Percentiles rank a stretch among this genome's conserved stretches.
phyloP scores from a whole-genome alignment of 2,797 vertebrate species.

The Neosilurus hyrtlii region DNA sequence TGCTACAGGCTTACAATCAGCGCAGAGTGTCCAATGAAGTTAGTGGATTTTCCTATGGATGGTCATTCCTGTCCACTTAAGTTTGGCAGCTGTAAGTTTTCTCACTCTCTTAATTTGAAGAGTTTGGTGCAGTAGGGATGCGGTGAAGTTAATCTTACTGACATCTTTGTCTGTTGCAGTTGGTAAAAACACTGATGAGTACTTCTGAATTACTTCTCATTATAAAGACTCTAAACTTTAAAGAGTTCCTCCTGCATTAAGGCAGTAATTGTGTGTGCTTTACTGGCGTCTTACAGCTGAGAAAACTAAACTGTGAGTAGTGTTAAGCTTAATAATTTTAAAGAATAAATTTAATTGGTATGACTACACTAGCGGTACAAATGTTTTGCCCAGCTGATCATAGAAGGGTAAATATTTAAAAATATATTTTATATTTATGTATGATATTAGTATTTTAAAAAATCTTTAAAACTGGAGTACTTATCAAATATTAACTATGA shows the following conservation, averaged over 20 bases:
- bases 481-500: too few relatives aligned
- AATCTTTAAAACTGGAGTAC: too few relatives aligned
- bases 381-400: background rate
- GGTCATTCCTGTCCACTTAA: constrained; percentile 96
- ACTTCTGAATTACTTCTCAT: constrained; percentile 19
- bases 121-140: background rate
- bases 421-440: too few relatives aligned
- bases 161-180: constrained; percentile 8
- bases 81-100: constrained; percentile 97
- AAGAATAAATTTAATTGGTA: background rate
- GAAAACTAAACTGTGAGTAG: background rate
- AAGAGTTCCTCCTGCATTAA: constrained; percentile 11
- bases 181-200: constrained; percentile 8
- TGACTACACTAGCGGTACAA: background rate
- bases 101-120: background rate
- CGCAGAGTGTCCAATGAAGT: constrained; percentile 96
- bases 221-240: constrained; percentile 30
- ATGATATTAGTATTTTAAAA: too few relatives aligned
- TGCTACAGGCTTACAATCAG: constrained; percentile 89
- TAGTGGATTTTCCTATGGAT: constrained; percentile 98
- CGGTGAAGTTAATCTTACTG: constrained; percentile 17
- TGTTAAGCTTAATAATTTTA: background rate
- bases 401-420: too few relatives aligned
- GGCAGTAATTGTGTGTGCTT: constrained; percentile 1
- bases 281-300: constrained; percentile 4